Conservation (phyloP, 2,888 invertebrate species). For the Hymenopus coronatus region DNA sequence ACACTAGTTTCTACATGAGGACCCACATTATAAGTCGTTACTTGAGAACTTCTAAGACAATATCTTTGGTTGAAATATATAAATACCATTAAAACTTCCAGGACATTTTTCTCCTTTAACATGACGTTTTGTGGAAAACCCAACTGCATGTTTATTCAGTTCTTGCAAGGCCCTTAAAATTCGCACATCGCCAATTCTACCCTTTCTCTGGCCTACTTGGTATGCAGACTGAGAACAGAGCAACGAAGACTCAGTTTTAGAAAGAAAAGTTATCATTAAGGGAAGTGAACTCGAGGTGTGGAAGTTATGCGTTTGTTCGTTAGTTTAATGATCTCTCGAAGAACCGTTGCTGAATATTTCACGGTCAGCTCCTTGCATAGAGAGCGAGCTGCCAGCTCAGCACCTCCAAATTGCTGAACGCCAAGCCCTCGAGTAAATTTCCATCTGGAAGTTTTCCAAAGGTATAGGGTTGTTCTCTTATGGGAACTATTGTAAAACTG, state of each 20-base stretch:
- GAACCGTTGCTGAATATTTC: neutral
- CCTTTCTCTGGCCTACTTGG: neutral
- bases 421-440: neutral
- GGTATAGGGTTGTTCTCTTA: too few relatives aligned
- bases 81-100: neutral
- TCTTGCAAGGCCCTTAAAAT: neutral
- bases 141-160: neutral
- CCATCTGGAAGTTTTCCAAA: neutral
- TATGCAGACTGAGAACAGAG: neutral
- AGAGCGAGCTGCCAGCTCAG: neutral
- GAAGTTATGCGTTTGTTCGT: neutral
- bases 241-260: neutral
- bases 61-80: too few relatives aligned
- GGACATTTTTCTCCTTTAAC: neutral
- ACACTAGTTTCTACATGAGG: too few relatives aligned
- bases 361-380: neutral
- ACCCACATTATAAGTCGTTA: too few relatives aligned
- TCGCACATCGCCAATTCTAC: neutral
- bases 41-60: too few relatives aligned
- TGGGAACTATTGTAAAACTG: too few relatives aligned
- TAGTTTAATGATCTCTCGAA: neutral
- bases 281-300: neutral
- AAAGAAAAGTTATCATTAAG: neutral
- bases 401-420: neutral
- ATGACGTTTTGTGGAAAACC: neutral